phyloP scores from a whole-genome alignment of 2,113 vertebrate species.

The Calyptommatus sinebrachiatus region DNA sequence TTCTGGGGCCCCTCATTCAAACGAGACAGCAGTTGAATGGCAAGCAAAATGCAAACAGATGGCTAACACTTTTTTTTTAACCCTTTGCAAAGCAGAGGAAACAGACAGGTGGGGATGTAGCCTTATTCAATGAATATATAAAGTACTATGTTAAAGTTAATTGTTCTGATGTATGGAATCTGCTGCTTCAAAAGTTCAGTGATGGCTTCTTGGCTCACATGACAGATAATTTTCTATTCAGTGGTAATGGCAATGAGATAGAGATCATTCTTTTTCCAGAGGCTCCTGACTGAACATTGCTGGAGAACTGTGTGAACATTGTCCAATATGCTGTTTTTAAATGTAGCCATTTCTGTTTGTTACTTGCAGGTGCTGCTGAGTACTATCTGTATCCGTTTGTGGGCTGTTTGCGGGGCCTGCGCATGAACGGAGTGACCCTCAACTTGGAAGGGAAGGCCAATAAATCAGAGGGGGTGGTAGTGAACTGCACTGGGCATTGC shows the following conservation, averaged over 20 bases:
- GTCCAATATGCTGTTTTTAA: too few relatives aligned
- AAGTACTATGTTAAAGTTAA: too few relatives aligned
- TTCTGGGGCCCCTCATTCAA: too few relatives aligned
- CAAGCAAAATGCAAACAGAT: too few relatives aligned
- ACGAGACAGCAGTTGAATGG: too few relatives aligned
- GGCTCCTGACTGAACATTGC: background rate
- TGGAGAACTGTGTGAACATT: background rate
- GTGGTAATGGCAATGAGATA: too few relatives aligned
- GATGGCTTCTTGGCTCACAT: background rate
- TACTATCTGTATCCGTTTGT: slow-evolving; percentile 87
- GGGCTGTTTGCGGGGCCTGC: slow-evolving; percentile 89
- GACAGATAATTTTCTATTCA: background rate
- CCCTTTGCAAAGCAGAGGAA: too few relatives aligned
- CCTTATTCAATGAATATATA: too few relatives aligned
- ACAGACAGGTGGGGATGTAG: too few relatives aligned
- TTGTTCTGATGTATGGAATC: too few relatives aligned
- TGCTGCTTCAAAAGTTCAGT: background rate
- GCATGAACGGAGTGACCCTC: slow-evolving; percentile 90
- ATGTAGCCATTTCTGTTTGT: background rate
- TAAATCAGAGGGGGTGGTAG: slow-evolving; percentile 83
- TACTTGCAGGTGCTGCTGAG: slow-evolving; percentile 82
- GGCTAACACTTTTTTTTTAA: too few relatives aligned
- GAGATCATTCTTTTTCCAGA: background rate
- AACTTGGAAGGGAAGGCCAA: slow-evolving; percentile 93
- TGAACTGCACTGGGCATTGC: slow-evolving; percentile 91